Percentiles rank a stretch among this genome's conserved stretches.
Evolutionary conservation across 1,140 invertebrate genomes (phyloP).

Genomic region (Harlomillsia oculata): DNA sequence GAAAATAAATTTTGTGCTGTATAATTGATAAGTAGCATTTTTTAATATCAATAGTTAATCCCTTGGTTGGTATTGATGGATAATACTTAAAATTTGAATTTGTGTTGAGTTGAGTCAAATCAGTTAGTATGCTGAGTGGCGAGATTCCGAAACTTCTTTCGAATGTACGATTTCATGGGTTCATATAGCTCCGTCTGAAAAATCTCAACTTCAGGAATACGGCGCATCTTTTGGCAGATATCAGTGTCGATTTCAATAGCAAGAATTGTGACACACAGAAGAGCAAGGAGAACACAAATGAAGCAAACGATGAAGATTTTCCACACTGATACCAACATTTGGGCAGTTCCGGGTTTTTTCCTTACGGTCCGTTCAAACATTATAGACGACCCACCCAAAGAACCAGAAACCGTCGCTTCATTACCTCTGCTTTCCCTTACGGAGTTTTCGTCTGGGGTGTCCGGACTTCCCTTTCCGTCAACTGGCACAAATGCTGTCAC

Average conservation of each 20-base stretch:
- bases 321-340: conserved; percentile 24
- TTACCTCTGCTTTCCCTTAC: conserved; percentile 28
- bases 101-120: too few species aligned
- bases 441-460: conserved; percentile 5
- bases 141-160: conserved; percentile 26
- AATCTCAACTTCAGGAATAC: conserved; percentile 34
- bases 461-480: conserved; percentile 16
- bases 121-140: conserved; percentile 6
- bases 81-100: too few species aligned
- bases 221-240: conserved; percentile 32
- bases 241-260: conserved; percentile 34
- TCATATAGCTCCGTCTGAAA: conserved; percentile 33
- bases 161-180: conserved; percentile 25
- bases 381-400: background rate
- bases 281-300: conserved; percentile 31
- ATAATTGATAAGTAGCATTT: too few species aligned
- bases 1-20: too few species aligned
- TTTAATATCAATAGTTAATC: too few species aligned
- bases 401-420: background rate
- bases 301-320: conserved; percentile 35
- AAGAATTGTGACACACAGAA: conserved; percentile 27
- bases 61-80: too few species aligned
- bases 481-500: conserved; percentile 26
- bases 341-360: conserved; percentile 2
- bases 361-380: background rate